Conservation (phyloP, 2,797 vertebrate species). For the Thaleichthys pacificus region DNA sequence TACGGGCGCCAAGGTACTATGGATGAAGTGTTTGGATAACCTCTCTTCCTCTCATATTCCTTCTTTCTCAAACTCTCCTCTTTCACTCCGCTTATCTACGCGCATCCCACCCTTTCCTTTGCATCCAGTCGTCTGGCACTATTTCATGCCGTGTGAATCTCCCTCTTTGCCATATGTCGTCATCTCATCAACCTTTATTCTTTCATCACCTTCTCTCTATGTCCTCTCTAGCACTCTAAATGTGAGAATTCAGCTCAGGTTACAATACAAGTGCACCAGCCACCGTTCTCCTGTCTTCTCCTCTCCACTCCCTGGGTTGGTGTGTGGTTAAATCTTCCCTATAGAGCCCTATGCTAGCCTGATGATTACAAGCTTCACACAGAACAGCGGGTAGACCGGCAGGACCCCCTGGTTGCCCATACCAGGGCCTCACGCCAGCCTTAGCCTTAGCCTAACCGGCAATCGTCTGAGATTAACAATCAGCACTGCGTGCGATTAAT, state of each 20-base stretch:
- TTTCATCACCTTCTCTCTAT: not conserved
- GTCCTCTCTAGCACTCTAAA: not conserved
- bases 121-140: not conserved
- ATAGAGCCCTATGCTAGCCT: no score
- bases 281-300: slow-evolving; percentile 16
- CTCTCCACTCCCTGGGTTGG: not conserved
- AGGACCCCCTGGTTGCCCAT: slow-evolving; percentile 35
- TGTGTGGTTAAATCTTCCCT: no score
- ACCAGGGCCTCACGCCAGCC: not conserved
- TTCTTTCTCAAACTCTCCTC: not conserved
- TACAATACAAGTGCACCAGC: not conserved
- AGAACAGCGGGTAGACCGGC: not conserved
- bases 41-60: slow-evolving; percentile 13
- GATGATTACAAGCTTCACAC: no score
- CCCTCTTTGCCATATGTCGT: not conserved
- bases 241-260: no score
- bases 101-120: slow-evolving; percentile 13
- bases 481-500: not conserved
- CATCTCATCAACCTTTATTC: slow-evolving; percentile 21
- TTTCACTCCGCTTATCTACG: slow-evolving; percentile 12
- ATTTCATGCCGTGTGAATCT: not conserved
- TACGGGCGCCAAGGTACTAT: slow-evolving; percentile 20
- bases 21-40: slow-evolving; percentile 16
- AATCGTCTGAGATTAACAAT: not conserved
- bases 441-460: no score